Base-by-base conservation (phyloP, 2,888 invertebrate species). In the Hirtodrosophila cameraria region DNA sequence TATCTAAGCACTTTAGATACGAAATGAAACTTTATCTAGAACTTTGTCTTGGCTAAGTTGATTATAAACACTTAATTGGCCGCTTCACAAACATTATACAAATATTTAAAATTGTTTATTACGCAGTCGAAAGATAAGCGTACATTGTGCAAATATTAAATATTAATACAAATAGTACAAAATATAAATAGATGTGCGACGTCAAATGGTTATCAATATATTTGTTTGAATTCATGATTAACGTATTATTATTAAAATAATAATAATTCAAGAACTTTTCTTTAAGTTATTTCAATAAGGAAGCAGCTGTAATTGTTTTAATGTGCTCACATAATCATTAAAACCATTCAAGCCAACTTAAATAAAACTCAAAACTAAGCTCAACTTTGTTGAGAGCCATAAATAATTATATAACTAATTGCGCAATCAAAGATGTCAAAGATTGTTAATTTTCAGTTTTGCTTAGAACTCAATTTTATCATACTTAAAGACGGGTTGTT, bases 11-110 rank as follows among this genome's bases (percentile, higher is more conserved):
- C 42, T 36, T n/a, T n/a, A n/a, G n/a, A 53, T 50, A 59, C 61
- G 58, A 48, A 45, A 69, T 20, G 28, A 59, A 53, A 25, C 53
- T 36, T 45, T 63, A 69, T 63, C 58, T 63, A 63, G 57, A n/a
- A n/a, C n/a, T 68, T 69, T 58, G 64, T 69, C 68, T 63, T n/a
- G 33, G 23, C 48, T 9, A 30, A 15, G 33, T 52, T 66, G 52
- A 60, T 45, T 20, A 30, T 18, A 16, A 15, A 6, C 48, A 28
- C 3, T 39, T 31, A 52, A 39, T 23, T n/a, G 27, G 5, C 3
- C 12, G 12, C 41, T 41, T 35, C 33, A 41, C 42, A 41, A 41
- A 65, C 25, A n/a, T 31, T 28, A 36, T 43, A 31, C 12, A 43
- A 31, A 8, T 30, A 41, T 18, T 52, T 43, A 6, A 31, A 31